Evolutionary conservation across 1,140 invertebrate genomes (phyloP).

Genomic region (Colletes latitarsis): DNA sequence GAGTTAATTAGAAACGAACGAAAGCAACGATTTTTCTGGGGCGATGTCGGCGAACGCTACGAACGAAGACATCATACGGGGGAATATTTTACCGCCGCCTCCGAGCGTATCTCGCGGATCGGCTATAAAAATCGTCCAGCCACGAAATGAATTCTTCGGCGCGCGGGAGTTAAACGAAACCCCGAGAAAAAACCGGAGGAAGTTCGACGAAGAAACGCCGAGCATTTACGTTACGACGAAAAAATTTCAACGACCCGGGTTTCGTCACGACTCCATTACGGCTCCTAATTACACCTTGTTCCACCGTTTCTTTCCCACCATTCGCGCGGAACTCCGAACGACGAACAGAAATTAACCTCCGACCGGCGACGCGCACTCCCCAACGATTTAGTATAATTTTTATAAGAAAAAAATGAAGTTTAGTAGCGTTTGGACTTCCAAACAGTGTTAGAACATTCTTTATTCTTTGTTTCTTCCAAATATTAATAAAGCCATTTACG

Average conservation of each 20-base stretch:
- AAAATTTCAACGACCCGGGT: background rate
- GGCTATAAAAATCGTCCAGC: conserved; percentile 63
- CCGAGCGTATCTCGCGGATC: conserved; percentile 49
- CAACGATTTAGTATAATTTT: no score
- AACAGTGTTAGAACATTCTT: no score
- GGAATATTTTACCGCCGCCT: conserved; percentile 28
- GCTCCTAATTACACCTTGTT: background rate
- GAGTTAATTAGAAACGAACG: background rate
- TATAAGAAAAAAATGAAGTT: no score
- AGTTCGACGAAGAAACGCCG: background rate
- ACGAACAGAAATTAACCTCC: no score
- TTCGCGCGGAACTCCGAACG: no score
- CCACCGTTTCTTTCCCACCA: no score
- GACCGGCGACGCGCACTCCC: no score
- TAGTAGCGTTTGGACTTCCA: no score
- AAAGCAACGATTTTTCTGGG: conserved; percentile 22
- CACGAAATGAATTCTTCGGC: conserved; percentile 60
- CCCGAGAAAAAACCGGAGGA: background rate
- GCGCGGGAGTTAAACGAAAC: conserved; percentile 20
- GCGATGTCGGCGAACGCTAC: background rate
- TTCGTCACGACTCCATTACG: background rate
- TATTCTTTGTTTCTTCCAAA: no score
- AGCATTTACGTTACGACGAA: conserved; percentile 5
- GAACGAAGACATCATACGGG: background rate
- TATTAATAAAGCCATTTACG: no score